Evolutionary conservation across 2,797 vertebrate species (phyloP).

Genomic region (Erpetoichthys calabaricus): DNA sequence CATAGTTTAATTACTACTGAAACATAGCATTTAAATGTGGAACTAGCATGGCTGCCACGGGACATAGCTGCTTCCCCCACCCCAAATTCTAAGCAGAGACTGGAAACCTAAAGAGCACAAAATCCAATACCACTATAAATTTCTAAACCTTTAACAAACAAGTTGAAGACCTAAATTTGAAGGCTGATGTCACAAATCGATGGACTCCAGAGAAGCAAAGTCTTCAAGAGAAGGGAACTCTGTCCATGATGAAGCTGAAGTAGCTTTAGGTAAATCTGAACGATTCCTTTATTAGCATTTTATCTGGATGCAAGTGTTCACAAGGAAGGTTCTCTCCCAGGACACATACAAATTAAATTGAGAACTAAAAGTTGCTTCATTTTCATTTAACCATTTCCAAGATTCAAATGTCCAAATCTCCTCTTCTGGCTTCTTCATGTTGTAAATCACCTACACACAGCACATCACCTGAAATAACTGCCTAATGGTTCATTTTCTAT

Average conservation of each 20-base stretch:
- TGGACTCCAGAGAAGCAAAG: too few species aligned
- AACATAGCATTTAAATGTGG: slow-evolving; percentile 90
- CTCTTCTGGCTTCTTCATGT: slow-evolving; percentile 21
- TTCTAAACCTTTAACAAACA: slow-evolving; percentile 27
- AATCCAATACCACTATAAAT: slow-evolving; percentile 25
- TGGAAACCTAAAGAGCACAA: slow-evolving; percentile 64
- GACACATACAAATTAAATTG: slow-evolving; percentile 26
- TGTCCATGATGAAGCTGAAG: slow-evolving; percentile 25
- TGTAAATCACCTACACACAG: slow-evolving; percentile 47
- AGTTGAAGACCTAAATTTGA: background rate
- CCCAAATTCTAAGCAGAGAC: slow-evolving; percentile 63
- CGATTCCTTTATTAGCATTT: slow-evolving; percentile 19
- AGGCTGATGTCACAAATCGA: too few species aligned
- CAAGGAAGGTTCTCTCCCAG: slow-evolving; percentile 27
- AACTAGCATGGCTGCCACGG: slow-evolving; percentile 81
- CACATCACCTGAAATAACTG: slow-evolving; percentile 41
- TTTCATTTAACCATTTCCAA: slow-evolving; percentile 29
- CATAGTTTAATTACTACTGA: slow-evolving; percentile 97
- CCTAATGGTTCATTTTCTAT: slow-evolving; percentile 4
- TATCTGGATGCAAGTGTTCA: slow-evolving; percentile 29
- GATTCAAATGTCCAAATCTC: slow-evolving; percentile 15
- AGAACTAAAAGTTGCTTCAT: slow-evolving; percentile 33
- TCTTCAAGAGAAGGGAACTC: too few species aligned
- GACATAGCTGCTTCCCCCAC: slow-evolving; percentile 50
- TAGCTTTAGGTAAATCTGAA: slow-evolving; percentile 8